A percentile compares a stretch with the other conserved stretches of the same genome.
Conservation (phyloP, 2,797 vertebrate species). For the Lepidocolaptes lacrymiger region DNA sequence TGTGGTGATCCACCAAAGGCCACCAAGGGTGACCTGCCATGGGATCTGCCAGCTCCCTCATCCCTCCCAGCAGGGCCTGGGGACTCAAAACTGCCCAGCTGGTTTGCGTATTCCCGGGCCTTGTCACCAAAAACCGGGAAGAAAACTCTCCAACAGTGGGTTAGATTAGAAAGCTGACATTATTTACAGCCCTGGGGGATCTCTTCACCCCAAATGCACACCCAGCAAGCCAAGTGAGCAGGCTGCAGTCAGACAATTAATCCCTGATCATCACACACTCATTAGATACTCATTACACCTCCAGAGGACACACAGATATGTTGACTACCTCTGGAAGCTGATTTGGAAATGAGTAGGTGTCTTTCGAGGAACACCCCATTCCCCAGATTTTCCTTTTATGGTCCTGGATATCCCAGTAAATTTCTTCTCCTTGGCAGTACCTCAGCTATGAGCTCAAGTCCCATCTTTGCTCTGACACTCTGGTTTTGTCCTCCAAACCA, state of each 20-base stretch:
- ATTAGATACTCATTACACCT: background rate
- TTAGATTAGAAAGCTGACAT: background rate
- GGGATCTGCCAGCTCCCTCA: background rate
- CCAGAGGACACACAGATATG: background rate
- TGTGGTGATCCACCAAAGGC: accelerated
- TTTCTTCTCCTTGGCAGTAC: background rate
- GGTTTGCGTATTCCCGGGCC: background rate
- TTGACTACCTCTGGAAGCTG: background rate
- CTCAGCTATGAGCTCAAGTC: background rate
- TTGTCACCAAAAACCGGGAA: background rate
- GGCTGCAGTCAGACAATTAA: background rate
- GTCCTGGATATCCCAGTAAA: background rate
- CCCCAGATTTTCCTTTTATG: background rate
- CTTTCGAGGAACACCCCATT: background rate
- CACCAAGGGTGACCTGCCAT: no score
- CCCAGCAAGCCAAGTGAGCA: background rate
- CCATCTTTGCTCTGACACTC: background rate
- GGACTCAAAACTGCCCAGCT: accelerated
- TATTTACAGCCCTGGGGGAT: background rate
- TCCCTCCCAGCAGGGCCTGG: background rate
- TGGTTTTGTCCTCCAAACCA: background rate
- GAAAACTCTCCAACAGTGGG: background rate
- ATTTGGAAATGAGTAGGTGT: background rate
- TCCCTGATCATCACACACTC: background rate
- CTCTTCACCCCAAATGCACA: background rate